Conservation (phyloP, 2,797 vertebrate species). For the Sebastes iracundus region DNA sequence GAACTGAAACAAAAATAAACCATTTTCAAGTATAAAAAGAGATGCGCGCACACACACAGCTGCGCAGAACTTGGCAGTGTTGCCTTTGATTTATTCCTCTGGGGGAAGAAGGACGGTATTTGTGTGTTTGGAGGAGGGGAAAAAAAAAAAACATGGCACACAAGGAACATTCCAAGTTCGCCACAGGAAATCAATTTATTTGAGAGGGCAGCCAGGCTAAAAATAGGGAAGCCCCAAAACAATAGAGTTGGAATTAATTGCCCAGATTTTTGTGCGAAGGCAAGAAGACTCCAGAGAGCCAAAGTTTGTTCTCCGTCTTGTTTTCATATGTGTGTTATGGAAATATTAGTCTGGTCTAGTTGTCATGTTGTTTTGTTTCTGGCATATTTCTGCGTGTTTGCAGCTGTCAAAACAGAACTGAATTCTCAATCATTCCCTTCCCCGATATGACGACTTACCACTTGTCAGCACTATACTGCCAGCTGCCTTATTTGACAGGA, state of each 20-base stretch:
- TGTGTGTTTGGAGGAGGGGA: conserved; percentile 41
- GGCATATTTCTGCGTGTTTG: conserved; percentile 70
- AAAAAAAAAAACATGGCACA: conserved; percentile 46
- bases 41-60: conserved; percentile 66
- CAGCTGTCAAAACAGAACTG: conserved; percentile 75
- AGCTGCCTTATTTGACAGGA: conserved; percentile 79
- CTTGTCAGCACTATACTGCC: conserved; percentile 66
- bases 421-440: conserved; percentile 76
- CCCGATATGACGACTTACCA: conserved; percentile 72
- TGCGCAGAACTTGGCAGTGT: conserved; percentile 63
- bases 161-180: conserved; percentile 75
- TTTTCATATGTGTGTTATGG: conserved; percentile 71
- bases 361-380: conserved; percentile 76
- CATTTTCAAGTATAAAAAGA: conserved; percentile 75
- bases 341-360: conserved; percentile 79
- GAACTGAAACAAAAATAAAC: conserved; percentile 82
- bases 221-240: conserved; percentile 77
- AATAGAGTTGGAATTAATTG: conserved; percentile 81
- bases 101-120: conserved; percentile 69
- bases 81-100: conserved; percentile 83
- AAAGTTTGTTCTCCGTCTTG: conserved; percentile 76
- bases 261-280: conserved; percentile 73
- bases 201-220: conserved; percentile 79
- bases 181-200: conserved; percentile 84
- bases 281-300: conserved; percentile 69